Evolutionary conservation across 2,888 invertebrate genomes (phyloP).

Genomic region (Strigamia crassipes): DNA sequence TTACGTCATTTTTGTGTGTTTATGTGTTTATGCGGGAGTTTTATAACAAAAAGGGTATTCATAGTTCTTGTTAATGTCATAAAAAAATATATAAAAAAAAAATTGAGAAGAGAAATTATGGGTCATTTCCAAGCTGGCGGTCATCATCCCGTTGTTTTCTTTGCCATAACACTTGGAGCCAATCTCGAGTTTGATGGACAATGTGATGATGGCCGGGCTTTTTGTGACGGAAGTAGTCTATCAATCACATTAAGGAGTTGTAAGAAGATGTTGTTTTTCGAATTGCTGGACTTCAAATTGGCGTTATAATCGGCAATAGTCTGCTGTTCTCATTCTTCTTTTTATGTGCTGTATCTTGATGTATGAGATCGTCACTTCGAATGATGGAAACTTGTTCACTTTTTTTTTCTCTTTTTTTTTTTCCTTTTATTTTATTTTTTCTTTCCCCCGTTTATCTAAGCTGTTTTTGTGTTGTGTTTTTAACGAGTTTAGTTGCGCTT

Average conservation of each 20-base stretch:
- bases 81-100: background rate
- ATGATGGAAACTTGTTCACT: conserved; percentile 25
- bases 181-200: conserved; percentile 38
- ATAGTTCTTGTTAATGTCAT: conserved; percentile 25
- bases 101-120: background rate
- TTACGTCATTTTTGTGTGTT: too few species aligned
- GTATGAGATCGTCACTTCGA: conserved; percentile 16
- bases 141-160: conserved; percentile 39
- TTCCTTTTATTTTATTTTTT: background rate
- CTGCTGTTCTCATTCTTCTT: background rate
- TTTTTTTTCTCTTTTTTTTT: background rate
- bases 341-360: conserved; percentile 4
- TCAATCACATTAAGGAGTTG: conserved; percentile 42
- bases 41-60: background rate
- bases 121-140: conserved; percentile 33
- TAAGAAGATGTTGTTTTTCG: conserved; percentile 34
- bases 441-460: background rate
- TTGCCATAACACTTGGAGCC: conserved; percentile 31
- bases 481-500: background rate
- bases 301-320: conserved; percentile 3
- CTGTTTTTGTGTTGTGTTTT: conserved; percentile 1
- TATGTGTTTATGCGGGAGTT: background rate
- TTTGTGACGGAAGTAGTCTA: conserved; percentile 42
- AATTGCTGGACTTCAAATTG: conserved; percentile 13
- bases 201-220: conserved; percentile 34